These are phyloP conservation scores for Ceratothoa steindachneri DNA, from an alignment of 2,888 invertebrate species.

Conservation along the genomic window DNA sequence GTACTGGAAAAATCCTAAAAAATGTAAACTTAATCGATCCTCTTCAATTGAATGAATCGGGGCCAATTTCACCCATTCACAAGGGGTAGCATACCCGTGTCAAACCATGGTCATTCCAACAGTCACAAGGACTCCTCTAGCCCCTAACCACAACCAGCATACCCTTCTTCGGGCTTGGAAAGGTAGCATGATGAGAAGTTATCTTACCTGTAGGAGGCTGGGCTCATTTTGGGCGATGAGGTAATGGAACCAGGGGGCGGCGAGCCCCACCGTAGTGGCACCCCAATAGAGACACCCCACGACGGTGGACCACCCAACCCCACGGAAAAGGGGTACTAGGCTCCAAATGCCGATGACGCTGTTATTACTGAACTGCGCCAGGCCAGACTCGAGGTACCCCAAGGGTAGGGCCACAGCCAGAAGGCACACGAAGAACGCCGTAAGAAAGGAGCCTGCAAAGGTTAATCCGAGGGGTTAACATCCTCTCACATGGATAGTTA, in stretches of 20 bases:
- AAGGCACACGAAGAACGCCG: constrained; percentile 29
- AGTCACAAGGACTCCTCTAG: too few species aligned
- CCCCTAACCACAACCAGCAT: too few species aligned
- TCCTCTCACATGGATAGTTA: too few species aligned
- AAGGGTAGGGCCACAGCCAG: constrained; percentile 32
- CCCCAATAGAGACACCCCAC: constrained; percentile 37
- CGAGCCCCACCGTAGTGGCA: constrained; percentile 28
- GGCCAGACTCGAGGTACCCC: constrained; percentile 29
- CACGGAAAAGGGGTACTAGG: constrained; percentile 41
- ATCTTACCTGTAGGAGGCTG: constrained; percentile 6
- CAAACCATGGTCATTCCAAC: too few species aligned
- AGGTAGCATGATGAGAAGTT: too few species aligned
- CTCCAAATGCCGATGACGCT: constrained; percentile 41
- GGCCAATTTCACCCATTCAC: too few species aligned
- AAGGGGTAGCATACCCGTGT: too few species aligned
- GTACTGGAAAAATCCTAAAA: too few species aligned
- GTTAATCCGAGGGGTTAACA: too few species aligned
- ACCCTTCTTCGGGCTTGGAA: too few species aligned
- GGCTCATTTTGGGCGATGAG: constrained; percentile 17
- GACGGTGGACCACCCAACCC: constrained; percentile 39
- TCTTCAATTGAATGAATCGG: too few species aligned
- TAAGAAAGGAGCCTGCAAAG: constrained; percentile 30
- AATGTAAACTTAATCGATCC: too few species aligned
- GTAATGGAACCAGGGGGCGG: constrained; percentile 41
- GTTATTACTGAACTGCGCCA: constrained; percentile 40